A percentile compares a stretch with the other conserved stretches of the same genome.
These are phyloP conservation scores for Apostichopus japonicus DNA, from an alignment of 35 echinoderm and acorn worm species.

Conservation along the genomic window DNA sequence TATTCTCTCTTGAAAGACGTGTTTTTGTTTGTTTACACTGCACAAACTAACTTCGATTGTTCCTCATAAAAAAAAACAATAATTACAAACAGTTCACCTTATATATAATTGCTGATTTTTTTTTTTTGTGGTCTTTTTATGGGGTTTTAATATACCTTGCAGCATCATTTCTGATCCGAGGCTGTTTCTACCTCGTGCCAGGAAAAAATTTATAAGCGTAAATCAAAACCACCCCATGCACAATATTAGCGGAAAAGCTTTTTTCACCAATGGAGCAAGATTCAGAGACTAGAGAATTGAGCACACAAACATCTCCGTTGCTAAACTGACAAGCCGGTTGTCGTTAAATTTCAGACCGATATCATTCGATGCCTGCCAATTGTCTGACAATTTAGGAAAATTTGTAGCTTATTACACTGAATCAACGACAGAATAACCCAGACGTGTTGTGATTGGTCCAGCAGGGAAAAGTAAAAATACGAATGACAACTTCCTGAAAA, in stretches of 20 bases:
- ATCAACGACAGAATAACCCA: background rate
- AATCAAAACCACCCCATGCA: no score
- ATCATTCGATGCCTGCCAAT: constrained; percentile 9
- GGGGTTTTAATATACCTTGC: no score
- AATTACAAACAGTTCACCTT: no score
- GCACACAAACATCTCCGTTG: background rate
- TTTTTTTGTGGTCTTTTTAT: no score
- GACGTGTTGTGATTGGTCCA: background rate
- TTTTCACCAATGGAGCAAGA: background rate
- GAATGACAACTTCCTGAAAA: background rate
- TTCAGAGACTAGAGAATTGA: background rate
- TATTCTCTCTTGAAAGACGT: no score
- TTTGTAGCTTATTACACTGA: background rate
- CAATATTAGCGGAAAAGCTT: background rate
- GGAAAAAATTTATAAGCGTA: no score
- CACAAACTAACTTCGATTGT: no score
- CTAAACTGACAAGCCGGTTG: background rate
- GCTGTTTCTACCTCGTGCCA: no score
- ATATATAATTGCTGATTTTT: no score
- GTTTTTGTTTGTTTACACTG: no score
- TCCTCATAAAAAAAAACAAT: no score
- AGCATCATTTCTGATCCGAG: no score
- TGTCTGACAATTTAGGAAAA: constrained; percentile 14
- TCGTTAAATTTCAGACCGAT: background rate
- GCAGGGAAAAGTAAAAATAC: background rate